These are phyloP conservation scores for Hermaeophaga mercurialis DNA, from an alignment of 2,888 invertebrate species.

Conservation along the genomic window DNA sequence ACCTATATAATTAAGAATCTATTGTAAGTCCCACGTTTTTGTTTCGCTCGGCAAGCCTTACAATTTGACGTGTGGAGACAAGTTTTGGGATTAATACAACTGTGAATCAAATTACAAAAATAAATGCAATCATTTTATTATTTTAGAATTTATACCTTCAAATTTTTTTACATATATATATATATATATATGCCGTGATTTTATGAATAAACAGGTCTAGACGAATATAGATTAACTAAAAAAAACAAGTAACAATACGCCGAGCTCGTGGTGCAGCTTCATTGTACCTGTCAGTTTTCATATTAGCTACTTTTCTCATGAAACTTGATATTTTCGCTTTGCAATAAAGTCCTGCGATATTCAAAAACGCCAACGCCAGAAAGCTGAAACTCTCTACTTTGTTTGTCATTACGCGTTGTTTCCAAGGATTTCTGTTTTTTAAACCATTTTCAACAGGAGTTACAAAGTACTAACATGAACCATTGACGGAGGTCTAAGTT, in stretches of 20 bases:
- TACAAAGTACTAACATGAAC: background rate
- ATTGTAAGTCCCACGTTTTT: too few relatives aligned
- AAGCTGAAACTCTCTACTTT: conserved; percentile 9
- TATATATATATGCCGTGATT: too few relatives aligned
- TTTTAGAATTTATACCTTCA: too few relatives aligned
- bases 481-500: background rate
- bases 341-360: conserved; percentile 15
- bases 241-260: background rate
- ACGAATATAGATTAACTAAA: conserved; percentile 7
- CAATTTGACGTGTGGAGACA: too few relatives aligned
- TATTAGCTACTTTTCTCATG: conserved; percentile 8
- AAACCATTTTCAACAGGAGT: conserved; percentile 4
- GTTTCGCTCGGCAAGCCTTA: too few relatives aligned
- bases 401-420: conserved; percentile 6
- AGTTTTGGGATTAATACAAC: too few relatives aligned
- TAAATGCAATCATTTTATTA: too few relatives aligned
- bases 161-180: too few relatives aligned
- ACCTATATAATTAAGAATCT: too few relatives aligned
- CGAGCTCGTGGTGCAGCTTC: background rate
- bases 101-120: too few relatives aligned
- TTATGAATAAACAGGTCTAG: conserved; percentile 9
- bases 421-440: background rate
- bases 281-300: conserved; percentile 16
- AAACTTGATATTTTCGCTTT: conserved; percentile 16
- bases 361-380: conserved; percentile 16